Conservation (phyloP, 1,140 invertebrate genomes). For the Drosophila quadrilineata region DNA sequence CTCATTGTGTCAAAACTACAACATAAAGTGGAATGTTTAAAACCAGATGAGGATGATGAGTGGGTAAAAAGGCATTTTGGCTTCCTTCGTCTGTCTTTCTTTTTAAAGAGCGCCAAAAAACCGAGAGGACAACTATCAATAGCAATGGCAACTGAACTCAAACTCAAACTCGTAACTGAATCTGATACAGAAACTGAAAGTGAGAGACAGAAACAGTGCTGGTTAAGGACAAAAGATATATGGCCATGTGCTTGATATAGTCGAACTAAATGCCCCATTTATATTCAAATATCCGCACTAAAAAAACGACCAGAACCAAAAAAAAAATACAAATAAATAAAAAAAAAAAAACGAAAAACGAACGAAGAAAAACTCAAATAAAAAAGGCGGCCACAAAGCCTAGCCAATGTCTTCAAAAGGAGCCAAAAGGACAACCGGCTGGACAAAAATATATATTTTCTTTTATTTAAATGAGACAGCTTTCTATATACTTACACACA, state of each 20-base stretch:
- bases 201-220: constrained; percentile 26
- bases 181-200: constrained; percentile 18
- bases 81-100: not conserved
- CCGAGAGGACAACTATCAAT: constrained; percentile 55
- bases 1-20: constrained; percentile 79
- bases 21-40: constrained; percentile 77
- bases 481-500: constrained; percentile 24
- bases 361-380: too few relatives aligned
- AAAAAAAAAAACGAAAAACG: constrained; percentile 46
- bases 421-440: constrained; percentile 46
- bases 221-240: constrained; percentile 65
- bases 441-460: constrained; percentile 68
- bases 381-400: constrained; percentile 27
- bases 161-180: not conserved
- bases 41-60: constrained; percentile 61
- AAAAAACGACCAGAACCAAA: constrained; percentile 60
- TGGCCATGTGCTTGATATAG: constrained; percentile 76
- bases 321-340: constrained; percentile 68
- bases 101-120: constrained; percentile 32
- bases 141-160: constrained; percentile 33
- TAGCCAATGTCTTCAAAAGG: constrained; percentile 49
- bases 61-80: constrained; percentile 27
- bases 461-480: constrained; percentile 75
- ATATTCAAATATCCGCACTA: constrained; percentile 79
- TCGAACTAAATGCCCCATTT: constrained; percentile 77